phyloP scores from a whole-genome alignment of 23 tunicate genomes.

The Halocynthia aurantium region DNA sequence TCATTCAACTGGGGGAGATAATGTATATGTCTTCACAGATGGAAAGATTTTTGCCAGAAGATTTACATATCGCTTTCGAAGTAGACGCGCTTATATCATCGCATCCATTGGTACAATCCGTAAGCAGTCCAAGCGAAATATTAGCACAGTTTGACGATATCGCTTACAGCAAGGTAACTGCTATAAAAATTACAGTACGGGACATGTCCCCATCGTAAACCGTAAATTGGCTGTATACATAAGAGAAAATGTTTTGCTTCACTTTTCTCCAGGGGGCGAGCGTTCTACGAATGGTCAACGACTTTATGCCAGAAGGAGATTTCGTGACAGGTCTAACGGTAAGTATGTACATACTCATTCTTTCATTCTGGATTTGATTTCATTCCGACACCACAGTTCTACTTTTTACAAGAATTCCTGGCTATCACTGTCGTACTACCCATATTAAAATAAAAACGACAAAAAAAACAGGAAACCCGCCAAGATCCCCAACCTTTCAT shows the following conservation, averaged over 20 bases:
- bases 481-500: no score
- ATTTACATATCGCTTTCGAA: constrained; percentile 43
- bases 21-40: constrained; percentile 9
- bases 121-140: constrained; percentile 31
- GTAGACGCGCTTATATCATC: constrained; percentile 63
- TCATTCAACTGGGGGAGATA: neutral
- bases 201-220: no score
- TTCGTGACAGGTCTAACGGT: constrained; percentile 49
- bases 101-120: constrained; percentile 51
- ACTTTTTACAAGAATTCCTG: no score
- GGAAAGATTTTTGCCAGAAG: constrained; percentile 45
- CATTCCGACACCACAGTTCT: no score
- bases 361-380: no score
- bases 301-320: constrained; percentile 47
- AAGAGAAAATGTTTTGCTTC: neutral
- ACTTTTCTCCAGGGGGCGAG: constrained; percentile 56
- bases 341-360: neutral
- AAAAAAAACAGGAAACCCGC: no score
- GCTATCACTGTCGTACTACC: no score
- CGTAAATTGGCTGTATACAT: no score
- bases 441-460: no score
- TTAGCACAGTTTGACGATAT: constrained; percentile 51
- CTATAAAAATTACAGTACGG: neutral
- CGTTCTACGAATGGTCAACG: constrained; percentile 58
- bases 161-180: constrained; percentile 35